A percentile compares a stretch with the other conserved stretches of the same genome.
These are phyloP conservation scores for Capreolus pygargus DNA, from an alignment of 2,113 vertebrate genomes.

Conservation along the genomic window DNA sequence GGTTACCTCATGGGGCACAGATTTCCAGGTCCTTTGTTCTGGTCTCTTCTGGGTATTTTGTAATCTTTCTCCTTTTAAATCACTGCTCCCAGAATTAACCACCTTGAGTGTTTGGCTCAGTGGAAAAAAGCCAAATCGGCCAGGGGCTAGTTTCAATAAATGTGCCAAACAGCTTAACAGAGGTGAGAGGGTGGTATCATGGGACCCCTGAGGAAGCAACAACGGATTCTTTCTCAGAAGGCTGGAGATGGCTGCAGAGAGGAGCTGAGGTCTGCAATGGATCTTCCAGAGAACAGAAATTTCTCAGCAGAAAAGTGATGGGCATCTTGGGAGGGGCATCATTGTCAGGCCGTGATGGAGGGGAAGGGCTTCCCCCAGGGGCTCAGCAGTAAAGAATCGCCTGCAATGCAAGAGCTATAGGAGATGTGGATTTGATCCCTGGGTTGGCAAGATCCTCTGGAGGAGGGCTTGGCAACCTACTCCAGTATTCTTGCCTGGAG, in stretches of 20 bases:
- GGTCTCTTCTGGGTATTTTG: background rate
- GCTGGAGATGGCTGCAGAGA: background rate
- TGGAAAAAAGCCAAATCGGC: background rate
- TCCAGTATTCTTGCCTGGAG: background rate
- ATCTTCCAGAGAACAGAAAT: background rate
- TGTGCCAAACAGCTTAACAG: accelerated
- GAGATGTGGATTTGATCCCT: background rate
- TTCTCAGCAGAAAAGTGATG: background rate
- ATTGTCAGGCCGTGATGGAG: accelerated
- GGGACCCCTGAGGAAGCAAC: background rate
- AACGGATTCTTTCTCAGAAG: background rate
- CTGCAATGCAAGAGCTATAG: background rate
- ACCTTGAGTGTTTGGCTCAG: background rate
- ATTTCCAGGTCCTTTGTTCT: background rate
- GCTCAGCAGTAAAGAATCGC: background rate
- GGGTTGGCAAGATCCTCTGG: background rate
- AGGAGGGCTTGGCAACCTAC: background rate
- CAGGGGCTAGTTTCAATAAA: background rate
- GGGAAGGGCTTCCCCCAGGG: background rate
- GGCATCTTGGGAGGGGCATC: too few relatives aligned
- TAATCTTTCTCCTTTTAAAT: background rate
- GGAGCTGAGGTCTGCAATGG: too few relatives aligned
- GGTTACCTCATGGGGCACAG: background rate
- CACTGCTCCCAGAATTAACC: background rate
- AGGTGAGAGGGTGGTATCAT: background rate